Evolutionary conservation across 2,888 invertebrate genomes (phyloP).

Genomic region (Hylaea fasciaria): DNA sequence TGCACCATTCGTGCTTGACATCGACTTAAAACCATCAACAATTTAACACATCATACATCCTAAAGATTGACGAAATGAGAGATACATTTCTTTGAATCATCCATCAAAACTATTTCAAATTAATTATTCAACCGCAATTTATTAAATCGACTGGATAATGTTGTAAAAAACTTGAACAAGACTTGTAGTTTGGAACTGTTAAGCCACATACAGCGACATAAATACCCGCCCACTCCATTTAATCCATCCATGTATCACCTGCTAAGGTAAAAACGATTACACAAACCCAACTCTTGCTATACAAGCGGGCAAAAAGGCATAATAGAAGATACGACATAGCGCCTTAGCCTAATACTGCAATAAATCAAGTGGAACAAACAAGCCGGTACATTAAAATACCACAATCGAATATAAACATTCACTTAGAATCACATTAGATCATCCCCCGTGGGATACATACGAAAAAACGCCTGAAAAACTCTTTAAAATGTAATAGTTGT

Average conservation of each 20-base stretch:
- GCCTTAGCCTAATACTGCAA: constrained; percentile 24
- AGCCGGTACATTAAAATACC: constrained; percentile 39
- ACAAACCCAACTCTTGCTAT: constrained; percentile 12
- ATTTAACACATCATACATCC: too few species aligned
- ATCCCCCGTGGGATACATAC: constrained; percentile 45
- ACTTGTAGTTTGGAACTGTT: constrained; percentile 2
- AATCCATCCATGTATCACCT: constrained; percentile 21
- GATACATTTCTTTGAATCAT: too few species aligned
- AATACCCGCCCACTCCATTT: constrained; percentile 17
- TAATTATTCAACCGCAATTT: constrained; percentile 2
- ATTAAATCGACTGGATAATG: background rate
- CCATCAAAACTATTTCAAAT: background rate
- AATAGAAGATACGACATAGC: constrained; percentile 24
- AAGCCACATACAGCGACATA: constrained; percentile 17
- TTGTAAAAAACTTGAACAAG: constrained; percentile 5
- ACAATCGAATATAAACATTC: constrained; percentile 55
- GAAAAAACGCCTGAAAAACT: constrained; percentile 46
- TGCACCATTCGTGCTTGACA: too few species aligned
- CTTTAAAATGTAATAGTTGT: constrained; percentile 68
- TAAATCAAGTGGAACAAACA: constrained; percentile 40
- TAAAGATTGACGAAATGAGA: background rate
- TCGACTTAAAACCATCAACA: too few species aligned
- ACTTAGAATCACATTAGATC: constrained; percentile 49
- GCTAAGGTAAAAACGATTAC: constrained; percentile 22
- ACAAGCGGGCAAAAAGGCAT: constrained; percentile 24